Evolutionary conservation across 2,888 invertebrate genomes (phyloP).

Genomic region (Patella ulyssiponensis): DNA sequence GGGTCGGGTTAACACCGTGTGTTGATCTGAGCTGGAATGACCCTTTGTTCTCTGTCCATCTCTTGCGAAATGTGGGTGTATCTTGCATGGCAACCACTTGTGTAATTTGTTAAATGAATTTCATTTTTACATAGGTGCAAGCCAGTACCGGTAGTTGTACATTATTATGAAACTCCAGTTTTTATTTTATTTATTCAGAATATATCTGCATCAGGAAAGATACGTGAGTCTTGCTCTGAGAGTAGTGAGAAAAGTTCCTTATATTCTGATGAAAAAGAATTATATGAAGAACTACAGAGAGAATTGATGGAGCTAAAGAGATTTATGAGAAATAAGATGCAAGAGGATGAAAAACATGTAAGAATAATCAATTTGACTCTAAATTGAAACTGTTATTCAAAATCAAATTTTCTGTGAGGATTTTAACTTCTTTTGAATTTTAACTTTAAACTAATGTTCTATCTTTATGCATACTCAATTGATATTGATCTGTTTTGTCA

Average conservation of each 20-base stretch:
- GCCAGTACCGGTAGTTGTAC: not conserved
- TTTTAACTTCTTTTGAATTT: slow-evolving; percentile 9
- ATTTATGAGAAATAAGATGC: slow-evolving; percentile 56
- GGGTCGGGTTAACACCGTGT: too few species aligned
- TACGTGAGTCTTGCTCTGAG: slow-evolving; percentile 51
- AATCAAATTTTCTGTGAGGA: not conserved
- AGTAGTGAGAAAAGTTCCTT: slow-evolving; percentile 57
- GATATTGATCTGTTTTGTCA: too few species aligned
- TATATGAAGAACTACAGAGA: slow-evolving; percentile 69
- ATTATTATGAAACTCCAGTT: not conserved
- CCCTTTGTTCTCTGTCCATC: too few species aligned
- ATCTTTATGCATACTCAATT: too few species aligned
- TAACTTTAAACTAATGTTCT: not conserved
- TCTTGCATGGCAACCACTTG: too few species aligned
- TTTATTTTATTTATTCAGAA: not conserved
- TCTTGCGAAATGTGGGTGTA: too few species aligned
- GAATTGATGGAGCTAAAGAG: slow-evolving; percentile 64
- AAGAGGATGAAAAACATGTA: slow-evolving; percentile 55
- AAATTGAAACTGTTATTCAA: not conserved
- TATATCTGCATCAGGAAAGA: slow-evolving; percentile 47
- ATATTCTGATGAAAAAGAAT: slow-evolving; percentile 65
- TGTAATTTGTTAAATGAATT: too few species aligned
- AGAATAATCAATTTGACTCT: not conserved
- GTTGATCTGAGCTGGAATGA: too few species aligned
- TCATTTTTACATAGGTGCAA: too few species aligned